These are phyloP conservation scores for Meda fulgida DNA, from an alignment of 2,797 vertebrate species.

Conservation along the genomic window DNA sequence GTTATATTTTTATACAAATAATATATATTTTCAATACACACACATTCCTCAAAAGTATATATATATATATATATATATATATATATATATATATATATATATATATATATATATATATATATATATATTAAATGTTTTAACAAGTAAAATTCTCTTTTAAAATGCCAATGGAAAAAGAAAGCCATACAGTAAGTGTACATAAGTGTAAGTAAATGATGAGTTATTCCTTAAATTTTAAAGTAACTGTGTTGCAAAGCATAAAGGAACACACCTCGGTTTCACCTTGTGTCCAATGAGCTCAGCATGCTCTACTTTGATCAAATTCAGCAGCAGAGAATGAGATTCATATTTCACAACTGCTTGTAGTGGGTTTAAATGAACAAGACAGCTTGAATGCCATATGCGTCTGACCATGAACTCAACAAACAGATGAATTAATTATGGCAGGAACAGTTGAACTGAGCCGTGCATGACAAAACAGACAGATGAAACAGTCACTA, in stretches of 20 bases:
- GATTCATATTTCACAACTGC: conserved; percentile 14
- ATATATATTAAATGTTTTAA: background rate
- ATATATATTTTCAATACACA: too few species aligned
- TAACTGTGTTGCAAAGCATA: conserved; percentile 11
- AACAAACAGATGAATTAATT: conserved; percentile 50
- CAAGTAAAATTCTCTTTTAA: background rate
- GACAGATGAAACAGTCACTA: conserved; percentile 30
- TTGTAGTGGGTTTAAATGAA: conserved; percentile 32
- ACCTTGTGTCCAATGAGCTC: background rate
- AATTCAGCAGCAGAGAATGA: background rate
- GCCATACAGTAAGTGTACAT: background rate
- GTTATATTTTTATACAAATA: too few species aligned
- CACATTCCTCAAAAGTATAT: too few species aligned
- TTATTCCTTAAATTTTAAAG: background rate
- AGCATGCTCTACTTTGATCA: background rate
- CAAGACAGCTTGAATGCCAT: conserved; percentile 47
- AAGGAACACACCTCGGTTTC: background rate
- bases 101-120: background rate
- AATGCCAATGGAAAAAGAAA: background rate
- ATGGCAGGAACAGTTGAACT: conserved; percentile 31
- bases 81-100: background rate
- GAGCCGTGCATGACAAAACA: conserved; percentile 31
- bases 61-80: background rate
- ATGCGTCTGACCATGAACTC: conserved; percentile 38
- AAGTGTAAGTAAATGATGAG: background rate